A percentile compares a stretch with the other conserved stretches of the same genome.
Evolutionary conservation across 1,140 invertebrate genomes (phyloP).

Genomic region (Anoplophora glabripennis): DNA sequence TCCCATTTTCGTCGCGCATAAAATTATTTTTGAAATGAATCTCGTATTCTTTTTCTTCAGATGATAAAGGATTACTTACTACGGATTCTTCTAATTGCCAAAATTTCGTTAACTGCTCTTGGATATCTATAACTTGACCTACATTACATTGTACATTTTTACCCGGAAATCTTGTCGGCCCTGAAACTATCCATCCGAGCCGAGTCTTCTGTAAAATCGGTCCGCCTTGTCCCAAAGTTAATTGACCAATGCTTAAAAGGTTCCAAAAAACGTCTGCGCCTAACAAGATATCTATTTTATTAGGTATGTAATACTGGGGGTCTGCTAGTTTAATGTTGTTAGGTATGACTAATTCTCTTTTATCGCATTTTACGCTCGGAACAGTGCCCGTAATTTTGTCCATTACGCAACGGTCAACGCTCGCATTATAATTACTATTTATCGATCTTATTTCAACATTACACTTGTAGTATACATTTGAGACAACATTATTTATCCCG

Average conservation of each 20-base stretch:
- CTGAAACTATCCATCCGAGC: neutral
- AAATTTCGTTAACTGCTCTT: slow-evolving; percentile 1
- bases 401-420: too few relatives aligned
- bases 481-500: too few relatives aligned
- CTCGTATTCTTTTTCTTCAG: neutral
- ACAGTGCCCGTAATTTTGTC: too few relatives aligned
- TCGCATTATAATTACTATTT: too few relatives aligned
- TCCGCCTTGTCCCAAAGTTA: neutral
- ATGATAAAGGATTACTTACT: neutral
- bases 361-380: too few relatives aligned
- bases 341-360: too few relatives aligned
- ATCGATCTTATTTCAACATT: too few relatives aligned
- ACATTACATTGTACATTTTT: neutral
- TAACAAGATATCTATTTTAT: neutral
- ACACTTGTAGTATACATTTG: too few relatives aligned
- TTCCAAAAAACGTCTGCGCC: neutral
- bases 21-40: slow-evolving; percentile 2
- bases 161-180: neutral
- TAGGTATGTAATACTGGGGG: neutral
- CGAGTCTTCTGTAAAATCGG: neutral
- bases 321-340: too few relatives aligned
- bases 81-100: slow-evolving; percentile 5
- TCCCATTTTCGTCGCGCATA: neutral
- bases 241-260: neutral
- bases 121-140: neutral